Evolutionary conservation across 2,888 invertebrate species (phyloP).

Genomic region (Lagria hirta): DNA sequence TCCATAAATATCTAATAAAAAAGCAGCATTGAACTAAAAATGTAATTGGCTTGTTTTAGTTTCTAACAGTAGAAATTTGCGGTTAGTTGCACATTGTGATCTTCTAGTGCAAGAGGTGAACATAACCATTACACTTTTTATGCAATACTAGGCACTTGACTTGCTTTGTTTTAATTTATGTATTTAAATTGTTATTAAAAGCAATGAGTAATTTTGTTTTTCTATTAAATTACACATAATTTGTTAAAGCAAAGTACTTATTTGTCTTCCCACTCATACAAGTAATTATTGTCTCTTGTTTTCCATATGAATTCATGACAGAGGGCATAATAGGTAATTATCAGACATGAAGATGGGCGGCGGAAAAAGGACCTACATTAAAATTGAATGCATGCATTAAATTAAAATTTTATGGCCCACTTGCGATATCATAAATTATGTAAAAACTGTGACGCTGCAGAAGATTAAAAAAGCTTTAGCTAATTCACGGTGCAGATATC

Average conservation of each 20-base stretch:
- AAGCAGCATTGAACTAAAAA: no score
- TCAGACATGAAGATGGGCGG: conserved; percentile 2
- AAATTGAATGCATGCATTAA: no score
- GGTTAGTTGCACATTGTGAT: conserved; percentile 18
- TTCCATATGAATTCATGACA: conserved; percentile 7
- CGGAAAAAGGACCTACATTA: no score
- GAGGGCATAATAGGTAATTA: conserved; percentile 4
- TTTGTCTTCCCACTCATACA: conserved; percentile 16
- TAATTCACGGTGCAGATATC: no score
- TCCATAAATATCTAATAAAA: no score
- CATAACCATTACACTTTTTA: conserved; percentile 16
- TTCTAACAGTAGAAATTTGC: conserved; percentile 5
- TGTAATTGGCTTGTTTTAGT: no score
- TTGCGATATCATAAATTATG: no score
- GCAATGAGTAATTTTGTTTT: conserved; percentile 17
- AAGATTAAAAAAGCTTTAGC: no score
- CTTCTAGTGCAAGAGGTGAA: conserved; percentile 12
- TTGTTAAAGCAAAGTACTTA: conserved; percentile 13
- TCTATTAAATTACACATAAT: conserved; percentile 11
- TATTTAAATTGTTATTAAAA: conserved; percentile 20
- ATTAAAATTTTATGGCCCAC: conserved; percentile 14
- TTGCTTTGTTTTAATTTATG: conserved; percentile 9
- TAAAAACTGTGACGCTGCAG: no score
- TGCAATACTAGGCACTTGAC: conserved; percentile 15
- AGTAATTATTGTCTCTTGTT: conserved; percentile 8